These are phyloP conservation scores for Omphaloscelis lunosa DNA, from an alignment of 2,888 invertebrate genomes.

Conservation along the genomic window DNA sequence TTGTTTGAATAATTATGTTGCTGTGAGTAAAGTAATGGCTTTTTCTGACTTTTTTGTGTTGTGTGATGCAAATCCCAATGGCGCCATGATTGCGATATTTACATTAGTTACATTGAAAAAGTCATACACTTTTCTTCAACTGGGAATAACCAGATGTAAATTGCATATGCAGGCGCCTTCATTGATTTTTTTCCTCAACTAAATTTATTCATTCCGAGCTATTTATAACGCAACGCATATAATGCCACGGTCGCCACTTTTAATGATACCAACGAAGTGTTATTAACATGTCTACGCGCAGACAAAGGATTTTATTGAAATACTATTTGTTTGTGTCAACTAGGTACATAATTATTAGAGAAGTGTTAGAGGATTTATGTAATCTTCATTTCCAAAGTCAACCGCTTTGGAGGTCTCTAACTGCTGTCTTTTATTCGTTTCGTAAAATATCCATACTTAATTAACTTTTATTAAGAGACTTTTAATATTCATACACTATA, in stretches of 20 bases:
- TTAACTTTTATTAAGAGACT: not conserved
- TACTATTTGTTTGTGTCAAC: not conserved
- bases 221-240: conserved; percentile 49
- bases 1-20: conserved; percentile 5
- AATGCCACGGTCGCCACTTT: conserved; percentile 40
- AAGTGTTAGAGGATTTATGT: not conserved
- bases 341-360: not conserved
- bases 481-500: conserved; percentile 14
- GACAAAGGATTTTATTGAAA: conserved; percentile 22
- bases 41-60: not conserved
- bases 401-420: not conserved
- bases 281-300: conserved; percentile 43
- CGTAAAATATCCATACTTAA: not conserved
- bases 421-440: not conserved
- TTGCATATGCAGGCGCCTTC: conserved; percentile 27
- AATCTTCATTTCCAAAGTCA: not conserved
- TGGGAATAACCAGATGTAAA: conserved; percentile 36
- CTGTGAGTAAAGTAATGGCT: not conserved
- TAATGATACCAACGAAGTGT: conserved; percentile 35
- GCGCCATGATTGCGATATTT: conserved; percentile 1
- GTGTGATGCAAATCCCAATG: not conserved
- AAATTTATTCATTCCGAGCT: conserved; percentile 49
- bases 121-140: conserved; percentile 19
- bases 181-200: conserved; percentile 47
- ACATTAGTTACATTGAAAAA: conserved; percentile 12